Evolutionary conservation across 2,888 invertebrate genomes (phyloP), one percentile per base, ranked within the genome.

Genomic region (Amphipyra tragopoginis): DNA sequence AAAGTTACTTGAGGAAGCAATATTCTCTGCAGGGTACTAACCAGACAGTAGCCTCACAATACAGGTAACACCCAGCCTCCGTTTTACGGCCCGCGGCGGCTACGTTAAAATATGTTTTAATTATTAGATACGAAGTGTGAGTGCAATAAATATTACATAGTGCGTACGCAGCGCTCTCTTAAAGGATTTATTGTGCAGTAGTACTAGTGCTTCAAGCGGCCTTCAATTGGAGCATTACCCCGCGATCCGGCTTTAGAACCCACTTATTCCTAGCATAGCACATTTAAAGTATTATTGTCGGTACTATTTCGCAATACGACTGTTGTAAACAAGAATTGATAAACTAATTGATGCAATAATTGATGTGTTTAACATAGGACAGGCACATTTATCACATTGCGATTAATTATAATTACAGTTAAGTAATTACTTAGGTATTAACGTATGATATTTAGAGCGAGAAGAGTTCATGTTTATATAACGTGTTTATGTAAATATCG

Each of bases 151-250:
- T 84, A 81, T 72, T 76, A 68, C 54, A 61, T 55, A 77, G 69
- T 76, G 78, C 81, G 79, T 79, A 71, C 64, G 70, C 74, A 63
- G 62, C 56, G 67, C 73, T 72, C 72, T 74, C 73, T 75, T 66
- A 64, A 80, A 83, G 83, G 85, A 88, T 88, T 87, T 88, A 86
- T 86, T 81, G 82, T 85, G 82, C 79, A 83, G 81, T 79, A 83
- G 81, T 80, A 78, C 76, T 76, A 82, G 82, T 80, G 77, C 70
- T 76, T 60, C 65, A 66, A 48, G 55, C 73, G 84, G 80, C 86
- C 86, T 88, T 88, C 81, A 73, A 72, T 63, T 55, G 68, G 80
- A 66, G 73, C 81, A 74, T 82, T 86, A 83, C 77, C 77, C 79
- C 65, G 66, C 50, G 56, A 65, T 64, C 57, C 70, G 64, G 70